Evolutionary conservation across 2,113 vertebrate genomes (phyloP).

Genomic region (Patagioenas fasciata): DNA sequence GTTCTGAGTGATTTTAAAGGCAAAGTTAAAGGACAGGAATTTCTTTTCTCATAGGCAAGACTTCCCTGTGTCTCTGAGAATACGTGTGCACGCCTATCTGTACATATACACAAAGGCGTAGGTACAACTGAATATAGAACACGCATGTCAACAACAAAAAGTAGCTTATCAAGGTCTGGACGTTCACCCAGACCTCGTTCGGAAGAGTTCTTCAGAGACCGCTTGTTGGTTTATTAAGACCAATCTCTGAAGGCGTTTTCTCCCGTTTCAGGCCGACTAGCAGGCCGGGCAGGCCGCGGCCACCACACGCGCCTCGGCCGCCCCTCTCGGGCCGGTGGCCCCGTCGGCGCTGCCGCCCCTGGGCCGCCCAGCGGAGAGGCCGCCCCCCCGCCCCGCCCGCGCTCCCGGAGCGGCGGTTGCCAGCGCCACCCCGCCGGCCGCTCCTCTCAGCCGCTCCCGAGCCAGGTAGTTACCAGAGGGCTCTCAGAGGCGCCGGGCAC

Average conservation of each 20-base stretch:
- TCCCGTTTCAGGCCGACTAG: neutral
- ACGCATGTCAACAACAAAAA: neutral
- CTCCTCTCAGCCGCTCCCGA: neutral
- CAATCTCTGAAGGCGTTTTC: neutral
- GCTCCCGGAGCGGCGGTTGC: neutral
- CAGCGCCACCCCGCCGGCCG: neutral
- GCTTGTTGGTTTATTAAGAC: neutral
- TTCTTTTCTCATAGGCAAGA: neutral
- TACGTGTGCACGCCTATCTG: accelerated
- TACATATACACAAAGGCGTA: neutral
- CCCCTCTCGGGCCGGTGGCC: neutral
- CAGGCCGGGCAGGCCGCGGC: neutral
- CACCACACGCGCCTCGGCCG: accelerated
- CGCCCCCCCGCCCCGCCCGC: neutral
- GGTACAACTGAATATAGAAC: neutral
- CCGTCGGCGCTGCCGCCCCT: neutral
- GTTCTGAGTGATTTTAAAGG: neutral
- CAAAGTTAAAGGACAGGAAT: neutral
- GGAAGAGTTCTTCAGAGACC: neutral
- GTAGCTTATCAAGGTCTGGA: neutral
- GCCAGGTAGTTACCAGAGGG: slow-evolving; percentile 15
- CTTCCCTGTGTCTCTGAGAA: neutral
- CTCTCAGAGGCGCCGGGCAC: slow-evolving; percentile 8
- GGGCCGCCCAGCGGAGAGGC: neutral
- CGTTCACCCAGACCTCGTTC: neutral